Evolutionary conservation across 2,113 vertebrate genomes (phyloP).

Genomic region (Butastur rufipennis): DNA sequence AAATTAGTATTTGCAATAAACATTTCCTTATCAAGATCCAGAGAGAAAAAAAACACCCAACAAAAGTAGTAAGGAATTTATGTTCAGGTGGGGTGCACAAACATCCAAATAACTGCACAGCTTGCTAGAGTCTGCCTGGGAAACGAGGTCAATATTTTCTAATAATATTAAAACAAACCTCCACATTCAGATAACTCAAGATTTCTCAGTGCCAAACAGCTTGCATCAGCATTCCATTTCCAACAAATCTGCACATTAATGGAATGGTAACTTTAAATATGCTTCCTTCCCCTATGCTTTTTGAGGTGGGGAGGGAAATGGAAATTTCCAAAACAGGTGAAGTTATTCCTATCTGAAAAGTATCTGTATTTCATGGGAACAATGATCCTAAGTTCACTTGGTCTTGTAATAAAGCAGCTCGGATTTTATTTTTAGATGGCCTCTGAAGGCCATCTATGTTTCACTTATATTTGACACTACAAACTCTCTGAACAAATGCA

Average conservation of each 20-base stretch:
- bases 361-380: neutral
- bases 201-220: neutral
- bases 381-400: accelerated
- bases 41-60: neutral
- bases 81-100: neutral
- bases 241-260: neutral
- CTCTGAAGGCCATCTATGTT: neutral
- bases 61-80: neutral
- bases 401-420: accelerated
- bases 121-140: neutral
- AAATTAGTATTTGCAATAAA: neutral
- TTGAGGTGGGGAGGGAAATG: neutral
- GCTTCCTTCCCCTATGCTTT: neutral
- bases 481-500: neutral
- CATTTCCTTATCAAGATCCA: neutral
- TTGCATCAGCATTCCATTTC: neutral
- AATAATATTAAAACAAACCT: neutral
- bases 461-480: neutral
- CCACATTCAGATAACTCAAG: neutral
- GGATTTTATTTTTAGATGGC: neutral
- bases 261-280: neutral
- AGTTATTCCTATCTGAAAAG: neutral
- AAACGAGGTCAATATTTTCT: neutral
- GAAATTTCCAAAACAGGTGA: too few relatives aligned
- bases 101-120: too few relatives aligned